Base-by-base conservation (phyloP, 2,113 vertebrate genomes). In the Calidris pygmaea region DNA sequence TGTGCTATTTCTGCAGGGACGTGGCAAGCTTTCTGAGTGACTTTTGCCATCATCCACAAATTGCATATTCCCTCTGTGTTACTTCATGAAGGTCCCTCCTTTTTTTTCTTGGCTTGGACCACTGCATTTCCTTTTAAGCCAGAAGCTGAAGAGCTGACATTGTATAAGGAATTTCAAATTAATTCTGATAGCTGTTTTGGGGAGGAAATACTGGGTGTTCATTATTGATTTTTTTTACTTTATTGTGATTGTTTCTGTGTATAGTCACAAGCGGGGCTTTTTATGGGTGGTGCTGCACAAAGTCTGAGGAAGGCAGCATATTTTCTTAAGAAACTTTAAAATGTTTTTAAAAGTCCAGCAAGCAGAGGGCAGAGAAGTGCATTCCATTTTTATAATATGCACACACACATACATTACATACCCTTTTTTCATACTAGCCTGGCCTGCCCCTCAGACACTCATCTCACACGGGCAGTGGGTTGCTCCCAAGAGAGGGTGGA, bases 11-110 rank as follows among this genome's bases (percentile, higher is more conserved):
- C 90, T 96, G 89, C 86, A 89, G 58, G 71, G 62, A 68, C 6
- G 1, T 92, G 86, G 94, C 80, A 95, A 93, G 56, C 86, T 79
- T 85, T 78, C 89, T 4, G 14, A 76, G 59, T 56, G 77, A 95
- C 70, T 95, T 95, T 32, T 95, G 94, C 84, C 96, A 95, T 83
- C 53, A 76, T 89, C 84, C 91, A 91, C 87, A 89, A 93, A 96
- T 62, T 90, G 81, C 70, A 79, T 94, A 85, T 87, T 92, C 37
- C 53, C 75, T 91, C 72, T 91, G 22, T 66, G n/a, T 72, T 76
- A 50, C 84, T 97, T 94, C 70, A 75, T 1, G 1, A 89, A 95
- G 63, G n/a, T 82, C 30, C 39, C 60, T 91, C 84, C 53, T 93
- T 92, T 92, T 59, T 65, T 45, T 56, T 30, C 94, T 95, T 96